Evolutionary conservation across 2,888 invertebrate genomes (phyloP), one percentile per base, ranked within the genome.

Genomic region (Diaphora mendica): DNA sequence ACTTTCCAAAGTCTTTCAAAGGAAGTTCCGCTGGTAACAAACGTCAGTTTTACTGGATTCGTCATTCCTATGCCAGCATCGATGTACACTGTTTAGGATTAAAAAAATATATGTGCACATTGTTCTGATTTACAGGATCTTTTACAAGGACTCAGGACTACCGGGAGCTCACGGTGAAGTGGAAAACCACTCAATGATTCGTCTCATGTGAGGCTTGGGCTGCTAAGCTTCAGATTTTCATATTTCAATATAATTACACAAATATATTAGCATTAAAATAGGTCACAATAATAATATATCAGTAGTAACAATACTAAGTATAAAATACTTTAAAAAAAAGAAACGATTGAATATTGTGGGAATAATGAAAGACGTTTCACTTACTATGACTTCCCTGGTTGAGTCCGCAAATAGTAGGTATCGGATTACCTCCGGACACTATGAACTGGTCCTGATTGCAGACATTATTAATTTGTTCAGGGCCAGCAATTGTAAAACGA

Each of bases 391-490:
- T 97, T 30, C 98, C 98, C 55, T 97, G 97, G 85, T 98, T 98
- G 69, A 95, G 95, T 15, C 98, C 98, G 86, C 98, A 98, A 71
- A 98, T 98, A 0, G 97, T 96, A 3, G 98, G 98, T 0, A 97
- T 96, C 0, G 98, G 97, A 87, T 97, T 97, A 0, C 98, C 97
- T 0, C 98, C 98, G 0, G 98, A 98, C 8, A 98, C 97, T 59
- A 98, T 97, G 85, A 98, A 97, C 87, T 98, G 98, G 89, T 98
- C 98, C 80, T 97, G 97, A 86, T 97, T 97, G 88, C 98, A 98
- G 3, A 98, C 96, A 87, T 98, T 96, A 92, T 98, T 97, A 65
- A 96, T 94, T 1, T 96, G 93, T 86, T 98, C 98, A 0, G 98
- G 98, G 0, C 97, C 98, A 51, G 97, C 96, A 71, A 98, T 96